Conservation (phyloP, 2,888 invertebrate genomes). For the Acanthosoma haemorrhoidale region DNA sequence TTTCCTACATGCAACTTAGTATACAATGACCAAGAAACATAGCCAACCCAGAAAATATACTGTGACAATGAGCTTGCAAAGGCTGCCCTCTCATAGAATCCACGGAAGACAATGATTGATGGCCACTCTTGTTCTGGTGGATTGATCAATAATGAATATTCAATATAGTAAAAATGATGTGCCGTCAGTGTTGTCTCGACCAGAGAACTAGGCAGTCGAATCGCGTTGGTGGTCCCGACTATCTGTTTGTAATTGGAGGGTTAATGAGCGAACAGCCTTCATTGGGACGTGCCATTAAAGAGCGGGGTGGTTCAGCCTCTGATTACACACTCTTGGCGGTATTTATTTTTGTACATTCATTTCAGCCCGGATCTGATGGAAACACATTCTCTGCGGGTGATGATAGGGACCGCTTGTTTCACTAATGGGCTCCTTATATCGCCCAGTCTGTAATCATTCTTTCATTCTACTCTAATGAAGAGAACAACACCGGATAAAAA, state of each 20-base stretch:
- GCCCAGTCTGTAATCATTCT: neutral
- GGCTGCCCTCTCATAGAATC: too few relatives aligned
- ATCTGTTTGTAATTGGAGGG: neutral
- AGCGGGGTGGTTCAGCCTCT: neutral
- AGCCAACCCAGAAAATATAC: too few relatives aligned
- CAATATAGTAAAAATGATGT: too few relatives aligned
- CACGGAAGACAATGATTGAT: too few relatives aligned
- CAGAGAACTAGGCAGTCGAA: too few relatives aligned
- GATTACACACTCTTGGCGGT: neutral
- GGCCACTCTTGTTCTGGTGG: too few relatives aligned
- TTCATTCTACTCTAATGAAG: neutral
- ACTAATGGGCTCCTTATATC: neutral
- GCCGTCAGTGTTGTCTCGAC: too few relatives aligned
- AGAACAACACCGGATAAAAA: neutral
- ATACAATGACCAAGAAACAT: too few relatives aligned
- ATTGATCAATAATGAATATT: too few relatives aligned
- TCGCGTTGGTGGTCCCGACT: neutral
- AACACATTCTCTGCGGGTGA: neutral
- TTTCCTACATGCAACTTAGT: too few relatives aligned
- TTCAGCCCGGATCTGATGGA: neutral
- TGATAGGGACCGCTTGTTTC: neutral
- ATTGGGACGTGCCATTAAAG: neutral
- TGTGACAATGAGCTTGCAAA: too few relatives aligned
- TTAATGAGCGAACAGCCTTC: slow-evolving; percentile 1
- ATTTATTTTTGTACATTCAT: neutral